phyloP scores from a whole-genome alignment of 2,888 invertebrate species.

The Camptogramma bilineatum region DNA sequence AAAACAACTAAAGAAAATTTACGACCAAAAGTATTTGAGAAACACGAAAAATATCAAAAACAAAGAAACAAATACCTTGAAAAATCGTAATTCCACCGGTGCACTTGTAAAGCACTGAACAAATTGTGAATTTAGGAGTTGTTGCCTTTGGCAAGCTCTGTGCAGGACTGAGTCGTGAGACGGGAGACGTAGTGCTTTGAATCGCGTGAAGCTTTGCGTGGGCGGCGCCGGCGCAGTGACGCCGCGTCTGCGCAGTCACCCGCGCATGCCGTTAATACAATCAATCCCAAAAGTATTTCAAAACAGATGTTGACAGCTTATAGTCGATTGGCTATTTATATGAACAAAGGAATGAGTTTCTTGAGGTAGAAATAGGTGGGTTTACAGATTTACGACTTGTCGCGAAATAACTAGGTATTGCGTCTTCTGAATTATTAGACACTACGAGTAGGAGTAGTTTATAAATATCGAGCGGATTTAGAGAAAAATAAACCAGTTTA shows the following conservation, averaged over 20 bases:
- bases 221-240: constrained; percentile 56
- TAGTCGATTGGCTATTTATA: constrained; percentile 13
- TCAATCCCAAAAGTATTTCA: constrained; percentile 38
- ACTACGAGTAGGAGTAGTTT: neutral
- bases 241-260: constrained; percentile 63
- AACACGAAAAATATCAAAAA: constrained; percentile 39
- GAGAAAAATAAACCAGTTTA: too few species aligned
- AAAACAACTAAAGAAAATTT: too few species aligned
- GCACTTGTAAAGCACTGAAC: constrained; percentile 40
- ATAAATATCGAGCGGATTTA: too few species aligned
- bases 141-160: constrained; percentile 71
- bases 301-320: constrained; percentile 17
- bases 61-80: constrained; percentile 50
- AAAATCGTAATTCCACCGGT: constrained; percentile 45
- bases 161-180: constrained; percentile 68
- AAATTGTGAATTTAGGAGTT: constrained; percentile 52
- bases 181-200: constrained; percentile 66
- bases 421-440: neutral
- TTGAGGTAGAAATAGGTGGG: neutral
- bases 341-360: neutral
- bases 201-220: constrained; percentile 69
- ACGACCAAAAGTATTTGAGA: constrained; percentile 2
- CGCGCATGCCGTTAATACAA: constrained; percentile 52
- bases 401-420: neutral
- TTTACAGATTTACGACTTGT: neutral